These are phyloP conservation scores for Pogonomyrmex barbatus DNA, from an alignment of 1,140 invertebrate species.

Conservation along the genomic window DNA sequence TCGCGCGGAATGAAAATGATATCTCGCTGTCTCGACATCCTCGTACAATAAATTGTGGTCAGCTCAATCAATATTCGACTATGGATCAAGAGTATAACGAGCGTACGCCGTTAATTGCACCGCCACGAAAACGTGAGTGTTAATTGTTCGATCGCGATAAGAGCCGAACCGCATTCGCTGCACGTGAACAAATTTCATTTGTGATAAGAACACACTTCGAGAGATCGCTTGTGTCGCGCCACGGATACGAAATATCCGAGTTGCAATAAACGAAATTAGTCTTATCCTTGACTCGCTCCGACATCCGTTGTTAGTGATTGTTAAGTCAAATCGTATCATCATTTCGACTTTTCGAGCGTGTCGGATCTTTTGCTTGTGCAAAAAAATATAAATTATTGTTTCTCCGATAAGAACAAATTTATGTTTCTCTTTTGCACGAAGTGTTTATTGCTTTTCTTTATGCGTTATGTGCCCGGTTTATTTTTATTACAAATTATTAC, in stretches of 20 bases:
- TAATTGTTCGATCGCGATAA: conserved; percentile 18
- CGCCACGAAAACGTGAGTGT: conserved; percentile 61
- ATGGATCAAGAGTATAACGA: conserved; percentile 47
- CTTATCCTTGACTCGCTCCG: background rate
- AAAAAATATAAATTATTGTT: background rate
- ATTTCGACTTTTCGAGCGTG: conserved; percentile 18
- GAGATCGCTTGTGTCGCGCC: background rate
- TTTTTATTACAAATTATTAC: background rate
- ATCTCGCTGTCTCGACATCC: background rate
- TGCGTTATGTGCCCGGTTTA: background rate
- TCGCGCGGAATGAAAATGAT: background rate
- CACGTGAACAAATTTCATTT: background rate
- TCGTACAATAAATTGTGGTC: background rate
- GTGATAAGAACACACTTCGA: background rate
- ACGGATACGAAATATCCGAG: background rate
- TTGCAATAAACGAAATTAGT: conserved; percentile 1
- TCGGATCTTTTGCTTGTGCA: background rate
- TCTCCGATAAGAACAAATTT: background rate
- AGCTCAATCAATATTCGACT: background rate
- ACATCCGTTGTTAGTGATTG: background rate
- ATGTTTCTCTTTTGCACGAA: background rate
- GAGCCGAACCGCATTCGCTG: background rate
- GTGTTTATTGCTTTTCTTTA: background rate
- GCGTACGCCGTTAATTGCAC: conserved; percentile 37
- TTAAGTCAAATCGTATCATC: background rate